Evolutionary conservation across 2,113 vertebrate species (phyloP).

Genomic region (Hiodon tergisus): DNA sequence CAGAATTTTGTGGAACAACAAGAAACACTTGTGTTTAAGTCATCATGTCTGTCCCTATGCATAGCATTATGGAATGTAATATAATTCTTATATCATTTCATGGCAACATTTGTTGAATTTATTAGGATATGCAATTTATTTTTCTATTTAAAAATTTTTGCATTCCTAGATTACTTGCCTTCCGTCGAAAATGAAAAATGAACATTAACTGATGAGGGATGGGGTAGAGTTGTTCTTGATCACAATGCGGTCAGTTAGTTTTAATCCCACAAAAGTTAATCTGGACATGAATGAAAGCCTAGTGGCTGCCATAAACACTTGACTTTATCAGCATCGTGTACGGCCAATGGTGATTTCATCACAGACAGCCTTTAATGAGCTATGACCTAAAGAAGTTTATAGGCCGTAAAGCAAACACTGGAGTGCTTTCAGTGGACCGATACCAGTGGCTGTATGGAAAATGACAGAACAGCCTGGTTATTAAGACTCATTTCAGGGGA

Average conservation of each 20-base stretch:
- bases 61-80: background rate
- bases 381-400: conserved; percentile 56
- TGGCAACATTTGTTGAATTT: conserved; percentile 13
- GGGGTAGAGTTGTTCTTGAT: background rate
- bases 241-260: conserved; percentile 15
- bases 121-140: conserved; percentile 23
- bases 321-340: conserved; percentile 29
- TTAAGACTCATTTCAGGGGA: conserved; percentile 28
- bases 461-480: conserved; percentile 35
- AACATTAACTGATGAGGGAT: background rate
- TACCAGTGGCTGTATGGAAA: conserved; percentile 32
- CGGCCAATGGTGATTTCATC: conserved; percentile 43
- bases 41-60: no score
- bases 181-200: background rate
- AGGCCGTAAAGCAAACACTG: conserved; percentile 47
- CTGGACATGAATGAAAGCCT: conserved; percentile 30
- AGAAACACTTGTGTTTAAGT: no score
- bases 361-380: conserved; percentile 48
- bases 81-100: conserved; percentile 15
- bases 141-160: conserved; percentile 12
- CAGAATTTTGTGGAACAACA: no score
- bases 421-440: conserved; percentile 43
- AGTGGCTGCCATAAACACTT: conserved; percentile 47
- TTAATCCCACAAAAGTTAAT: conserved; percentile 32
- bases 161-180: conserved; percentile 17